Conservation (phyloP, 2,888 invertebrate genomes). For the Sialis fuliginosa region DNA sequence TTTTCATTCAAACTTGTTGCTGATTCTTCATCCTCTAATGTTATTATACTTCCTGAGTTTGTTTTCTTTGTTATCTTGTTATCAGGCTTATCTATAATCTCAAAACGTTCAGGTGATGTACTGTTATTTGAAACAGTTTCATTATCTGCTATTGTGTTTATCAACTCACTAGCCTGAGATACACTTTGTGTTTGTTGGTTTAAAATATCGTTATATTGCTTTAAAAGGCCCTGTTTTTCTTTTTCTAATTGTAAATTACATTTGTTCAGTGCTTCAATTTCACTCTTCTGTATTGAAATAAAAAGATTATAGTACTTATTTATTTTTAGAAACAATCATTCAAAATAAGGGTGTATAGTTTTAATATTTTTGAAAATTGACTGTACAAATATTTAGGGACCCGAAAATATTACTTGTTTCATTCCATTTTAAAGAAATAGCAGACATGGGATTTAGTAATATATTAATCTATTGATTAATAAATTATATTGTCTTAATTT, state of each 20-base stretch:
- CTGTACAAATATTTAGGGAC: too few relatives aligned
- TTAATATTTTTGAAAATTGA: too few relatives aligned
- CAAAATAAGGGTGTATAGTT: too few relatives aligned
- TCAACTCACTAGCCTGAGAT: slow-evolving; percentile 2
- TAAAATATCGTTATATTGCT: slow-evolving; percentile 15
- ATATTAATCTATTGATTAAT: too few relatives aligned
- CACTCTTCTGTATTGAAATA: slow-evolving; percentile 16
- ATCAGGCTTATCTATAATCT: slow-evolving; percentile 33
- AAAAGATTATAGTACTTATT: slow-evolving; percentile 8
- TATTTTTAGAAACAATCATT: slow-evolving; percentile 6
- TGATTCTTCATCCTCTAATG: slow-evolving; percentile 19
- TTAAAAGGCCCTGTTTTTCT: slow-evolving; percentile 23
- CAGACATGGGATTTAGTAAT: too few relatives aligned
- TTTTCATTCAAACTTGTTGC: slow-evolving; percentile 19
- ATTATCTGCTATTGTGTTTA: slow-evolving; percentile 13
- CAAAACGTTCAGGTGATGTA: slow-evolving; percentile 41
- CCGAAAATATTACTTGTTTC: too few relatives aligned
- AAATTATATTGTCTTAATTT: too few relatives aligned
- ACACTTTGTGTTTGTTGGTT: slow-evolving; percentile 7
- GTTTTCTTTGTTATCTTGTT: slow-evolving; percentile 11
- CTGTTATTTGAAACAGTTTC: slow-evolving; percentile 30
- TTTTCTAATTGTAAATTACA: slow-evolving; percentile 23
- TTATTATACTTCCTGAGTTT: slow-evolving; percentile 15
- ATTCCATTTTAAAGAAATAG: too few relatives aligned
- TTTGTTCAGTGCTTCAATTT: slow-evolving; percentile 16